Percentiles rank a stretch among this genome's conserved stretches.
These are phyloP conservation scores for Burhinus bistriatus DNA, from an alignment of 2,113 vertebrate genomes.

Conservation along the genomic window DNA sequence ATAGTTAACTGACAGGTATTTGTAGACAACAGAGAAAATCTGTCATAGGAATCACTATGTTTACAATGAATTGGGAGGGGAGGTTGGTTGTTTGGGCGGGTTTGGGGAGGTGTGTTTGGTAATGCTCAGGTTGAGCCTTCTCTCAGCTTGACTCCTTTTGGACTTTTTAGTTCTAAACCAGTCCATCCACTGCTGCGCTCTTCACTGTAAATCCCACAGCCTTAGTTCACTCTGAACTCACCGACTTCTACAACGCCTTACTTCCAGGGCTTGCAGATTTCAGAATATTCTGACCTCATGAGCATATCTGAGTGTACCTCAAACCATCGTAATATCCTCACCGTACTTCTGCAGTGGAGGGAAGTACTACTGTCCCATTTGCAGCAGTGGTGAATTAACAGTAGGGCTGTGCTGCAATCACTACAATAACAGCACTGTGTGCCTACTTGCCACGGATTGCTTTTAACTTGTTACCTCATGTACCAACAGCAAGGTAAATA, in stretches of 20 bases:
- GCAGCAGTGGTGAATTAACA: not conserved
- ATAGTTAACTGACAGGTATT: not conserved
- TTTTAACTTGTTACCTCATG: not conserved
- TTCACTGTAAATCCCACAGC: not conserved
- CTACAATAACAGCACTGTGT: not conserved
- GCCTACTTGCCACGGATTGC: not conserved
- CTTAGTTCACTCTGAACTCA: not conserved
- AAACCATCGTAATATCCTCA: not conserved
- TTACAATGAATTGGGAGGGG: not conserved
- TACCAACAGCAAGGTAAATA: not conserved
- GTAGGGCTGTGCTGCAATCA: not conserved
- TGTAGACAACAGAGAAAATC: not conserved
- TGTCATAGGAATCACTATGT: not conserved
- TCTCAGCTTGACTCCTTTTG: not conserved
- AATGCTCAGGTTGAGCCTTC: not conserved
- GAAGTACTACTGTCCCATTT: not conserved
- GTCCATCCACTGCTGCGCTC: not conserved
- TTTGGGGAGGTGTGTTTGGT: not conserved
- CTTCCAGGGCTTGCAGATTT: not conserved
- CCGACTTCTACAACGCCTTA: not conserved
- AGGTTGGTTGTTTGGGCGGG: not conserved
- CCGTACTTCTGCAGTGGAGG: not conserved
- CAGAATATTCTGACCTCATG: not conserved
- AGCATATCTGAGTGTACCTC: not conserved
- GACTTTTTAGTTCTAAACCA: not conserved